Percentiles rank a stretch among this genome's conserved stretches.
These are phyloP conservation scores for Actenoides hombroni DNA, from an alignment of 2,113 vertebrate species.

Conservation along the genomic window DNA sequence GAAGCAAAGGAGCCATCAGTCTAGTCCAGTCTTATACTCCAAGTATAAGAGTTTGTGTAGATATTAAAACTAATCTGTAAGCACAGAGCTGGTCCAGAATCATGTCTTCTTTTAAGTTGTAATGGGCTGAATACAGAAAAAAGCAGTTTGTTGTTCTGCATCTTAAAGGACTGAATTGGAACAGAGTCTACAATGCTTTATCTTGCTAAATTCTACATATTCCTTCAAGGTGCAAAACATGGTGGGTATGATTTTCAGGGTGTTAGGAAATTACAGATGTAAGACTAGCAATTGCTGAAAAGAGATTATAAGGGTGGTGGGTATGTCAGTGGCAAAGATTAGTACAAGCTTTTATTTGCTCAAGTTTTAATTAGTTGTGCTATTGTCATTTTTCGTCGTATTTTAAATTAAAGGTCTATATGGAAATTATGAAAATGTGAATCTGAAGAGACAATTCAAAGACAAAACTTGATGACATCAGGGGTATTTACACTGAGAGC, in stretches of 20 bases:
- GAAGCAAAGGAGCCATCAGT: not conserved
- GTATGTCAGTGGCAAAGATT: not conserved
- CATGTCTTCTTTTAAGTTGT: not conserved
- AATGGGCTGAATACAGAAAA: not conserved
- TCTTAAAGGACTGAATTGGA: not conserved
- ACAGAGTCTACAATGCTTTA: not conserved
- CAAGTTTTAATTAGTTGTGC: not conserved
- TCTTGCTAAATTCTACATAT: not conserved
- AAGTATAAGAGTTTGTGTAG: not conserved
- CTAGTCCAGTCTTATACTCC: not conserved
- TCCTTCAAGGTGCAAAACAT: not conserved
- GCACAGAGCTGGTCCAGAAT: not conserved
- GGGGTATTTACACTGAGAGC: conserved; percentile 6
- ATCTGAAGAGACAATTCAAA: conserved; percentile 9
- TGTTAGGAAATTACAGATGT: not conserved
- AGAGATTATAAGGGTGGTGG: not conserved
- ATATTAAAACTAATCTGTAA: not conserved
- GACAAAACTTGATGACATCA: not conserved
- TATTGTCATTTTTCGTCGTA: not conserved
- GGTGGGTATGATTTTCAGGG: not conserved
- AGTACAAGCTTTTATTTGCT: not conserved
- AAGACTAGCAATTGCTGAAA: not conserved
- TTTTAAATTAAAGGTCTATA: conserved; percentile 11
- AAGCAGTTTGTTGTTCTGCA: not conserved
- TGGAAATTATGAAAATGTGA: conserved; percentile 2